These are phyloP conservation scores for Torymus texanus DNA, from an alignment of 2,888 invertebrate species.

Conservation along the genomic window DNA sequence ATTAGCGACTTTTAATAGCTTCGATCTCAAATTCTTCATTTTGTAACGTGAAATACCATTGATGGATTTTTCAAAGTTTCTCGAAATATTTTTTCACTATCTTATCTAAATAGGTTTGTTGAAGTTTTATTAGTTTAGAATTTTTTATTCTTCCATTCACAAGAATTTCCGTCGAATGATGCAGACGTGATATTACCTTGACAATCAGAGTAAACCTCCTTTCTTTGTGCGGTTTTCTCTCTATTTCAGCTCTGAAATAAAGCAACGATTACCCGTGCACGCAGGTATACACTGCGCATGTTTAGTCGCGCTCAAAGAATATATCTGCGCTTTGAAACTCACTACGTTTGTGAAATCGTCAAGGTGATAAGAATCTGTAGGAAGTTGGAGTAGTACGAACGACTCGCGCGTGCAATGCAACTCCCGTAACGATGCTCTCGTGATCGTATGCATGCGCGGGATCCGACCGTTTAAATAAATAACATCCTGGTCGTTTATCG, in stretches of 20 bases:
- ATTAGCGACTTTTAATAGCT: too few relatives aligned
- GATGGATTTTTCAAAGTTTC: too few relatives aligned
- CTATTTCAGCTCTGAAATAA: too few relatives aligned
- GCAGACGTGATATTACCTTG: neutral
- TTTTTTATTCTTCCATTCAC: too few relatives aligned
- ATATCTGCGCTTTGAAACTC: neutral
- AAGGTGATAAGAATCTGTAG: slow-evolving; percentile 41
- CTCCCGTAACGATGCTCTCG: slow-evolving; percentile 35
- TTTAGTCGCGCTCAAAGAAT: neutral
- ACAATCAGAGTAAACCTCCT: slow-evolving; percentile 7
- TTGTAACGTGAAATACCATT: too few relatives aligned
- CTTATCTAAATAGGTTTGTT: too few relatives aligned
- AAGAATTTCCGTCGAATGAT: too few relatives aligned
- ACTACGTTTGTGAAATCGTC: slow-evolving; percentile 4
- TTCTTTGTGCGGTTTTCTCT: neutral
- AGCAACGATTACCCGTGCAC: neutral
- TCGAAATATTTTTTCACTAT: too few relatives aligned
- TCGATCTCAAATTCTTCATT: too few relatives aligned
- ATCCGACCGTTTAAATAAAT: slow-evolving; percentile 56
- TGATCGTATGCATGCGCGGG: slow-evolving; percentile 44
- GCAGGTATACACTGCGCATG: neutral
- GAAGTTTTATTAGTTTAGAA: too few relatives aligned
- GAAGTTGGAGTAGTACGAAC: slow-evolving; percentile 3
- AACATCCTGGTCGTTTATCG: slow-evolving; percentile 52
- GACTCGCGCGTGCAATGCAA: neutral